These are phyloP conservation scores for Diarsia brunnea DNA, from an alignment of 2,888 invertebrate genomes.

Conservation along the genomic window DNA sequence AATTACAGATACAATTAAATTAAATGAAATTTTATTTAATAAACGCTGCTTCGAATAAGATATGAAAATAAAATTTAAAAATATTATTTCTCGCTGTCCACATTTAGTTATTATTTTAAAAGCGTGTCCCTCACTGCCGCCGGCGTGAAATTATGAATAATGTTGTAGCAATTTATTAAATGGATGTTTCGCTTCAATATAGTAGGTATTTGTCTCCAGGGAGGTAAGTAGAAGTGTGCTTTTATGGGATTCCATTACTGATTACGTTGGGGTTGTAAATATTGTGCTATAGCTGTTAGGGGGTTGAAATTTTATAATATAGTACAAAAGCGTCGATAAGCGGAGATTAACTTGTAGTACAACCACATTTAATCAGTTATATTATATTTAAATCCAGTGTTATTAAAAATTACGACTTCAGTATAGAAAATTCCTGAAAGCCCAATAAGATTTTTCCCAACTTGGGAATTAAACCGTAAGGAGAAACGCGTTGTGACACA, in stretches of 20 bases:
- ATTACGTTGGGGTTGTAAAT: not conserved
- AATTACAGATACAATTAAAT: too few relatives aligned
- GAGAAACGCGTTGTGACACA: not conserved
- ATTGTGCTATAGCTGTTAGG: not conserved
- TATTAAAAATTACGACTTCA: not conserved
- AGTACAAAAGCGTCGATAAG: not conserved
- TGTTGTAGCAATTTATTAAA: constrained; percentile 49
- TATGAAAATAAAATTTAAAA: constrained; percentile 19
- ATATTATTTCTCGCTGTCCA: constrained; percentile 23
- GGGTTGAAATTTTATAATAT: not conserved
- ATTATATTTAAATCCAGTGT: not conserved
- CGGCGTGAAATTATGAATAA: constrained; percentile 39
- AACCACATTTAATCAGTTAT: not conserved
- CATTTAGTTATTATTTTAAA: constrained; percentile 59
- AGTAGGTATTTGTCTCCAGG: not conserved
- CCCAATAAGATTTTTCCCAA: not conserved
- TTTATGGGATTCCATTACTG: not conserved
- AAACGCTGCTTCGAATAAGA: not conserved
- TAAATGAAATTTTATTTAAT: too few relatives aligned
- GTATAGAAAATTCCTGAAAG: not conserved
- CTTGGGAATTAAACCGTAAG: not conserved
- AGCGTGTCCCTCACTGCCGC: constrained; percentile 28
- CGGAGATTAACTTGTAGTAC: not conserved
- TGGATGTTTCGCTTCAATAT: constrained; percentile 45
- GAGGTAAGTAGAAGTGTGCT: not conserved